phyloP scores from a whole-genome alignment of 2,113 vertebrate species.

The Gallinago media region DNA sequence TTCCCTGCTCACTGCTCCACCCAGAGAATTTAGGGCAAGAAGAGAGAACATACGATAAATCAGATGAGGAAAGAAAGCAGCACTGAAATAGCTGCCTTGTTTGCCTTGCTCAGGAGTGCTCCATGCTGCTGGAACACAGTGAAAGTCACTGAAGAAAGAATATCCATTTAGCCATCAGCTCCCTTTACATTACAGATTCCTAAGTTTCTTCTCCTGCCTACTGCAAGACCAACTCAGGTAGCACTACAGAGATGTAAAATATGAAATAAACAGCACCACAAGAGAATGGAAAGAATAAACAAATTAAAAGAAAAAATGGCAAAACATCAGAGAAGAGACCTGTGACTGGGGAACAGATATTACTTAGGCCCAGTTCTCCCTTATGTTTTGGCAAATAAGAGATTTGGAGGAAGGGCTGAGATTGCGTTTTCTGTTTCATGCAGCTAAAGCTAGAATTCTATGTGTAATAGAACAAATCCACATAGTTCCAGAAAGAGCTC shows the following conservation, averaged over 20 bases:
- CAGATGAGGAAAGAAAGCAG: neutral
- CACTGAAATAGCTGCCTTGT: neutral
- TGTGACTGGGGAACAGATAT: neutral
- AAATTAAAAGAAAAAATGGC: neutral
- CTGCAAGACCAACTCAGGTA: neutral
- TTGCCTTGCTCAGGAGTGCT: neutral
- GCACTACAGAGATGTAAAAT: neutral
- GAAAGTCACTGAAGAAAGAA: neutral
- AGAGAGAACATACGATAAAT: neutral
- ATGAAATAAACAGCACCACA: neutral
- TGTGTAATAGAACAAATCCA: neutral
- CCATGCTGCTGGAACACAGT: neutral
- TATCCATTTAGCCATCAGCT: accelerated
- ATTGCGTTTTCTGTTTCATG: neutral
- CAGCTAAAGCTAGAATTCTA: neutral
- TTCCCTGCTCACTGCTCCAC: neutral
- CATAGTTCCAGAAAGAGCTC: too few relatives aligned
- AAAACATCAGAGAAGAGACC: neutral
- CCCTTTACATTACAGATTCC: neutral
- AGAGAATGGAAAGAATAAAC: neutral
- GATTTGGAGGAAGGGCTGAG: neutral
- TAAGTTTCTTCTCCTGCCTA: neutral
- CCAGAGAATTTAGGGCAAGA: neutral
- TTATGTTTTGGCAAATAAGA: neutral
- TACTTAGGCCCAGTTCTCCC: neutral